Base-by-base conservation (phyloP, 2,888 invertebrate genomes). In the Rapana venosa region DNA sequence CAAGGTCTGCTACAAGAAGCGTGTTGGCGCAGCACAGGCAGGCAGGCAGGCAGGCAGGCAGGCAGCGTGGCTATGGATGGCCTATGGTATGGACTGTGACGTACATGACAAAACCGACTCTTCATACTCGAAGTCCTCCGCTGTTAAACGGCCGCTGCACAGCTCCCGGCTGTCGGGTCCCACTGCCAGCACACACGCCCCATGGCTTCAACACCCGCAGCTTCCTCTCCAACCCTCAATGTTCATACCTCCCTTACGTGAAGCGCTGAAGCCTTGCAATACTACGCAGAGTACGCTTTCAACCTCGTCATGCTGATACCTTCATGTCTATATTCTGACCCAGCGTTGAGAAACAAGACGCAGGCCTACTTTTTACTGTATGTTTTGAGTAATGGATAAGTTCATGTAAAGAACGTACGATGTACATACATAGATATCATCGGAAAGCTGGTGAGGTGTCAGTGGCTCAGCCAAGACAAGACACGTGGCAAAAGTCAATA, bases 71-170 rank as follows among this genome's bases (percentile, higher is more conserved):
- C 47, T 47, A 47, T 47, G 47, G 47, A 47, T 47, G 47, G 47
- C 47, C 47, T 47, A 47, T 5, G 47, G 47, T 47, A 47, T 47
- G 47, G 20, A 61, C 56, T 30, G 32, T 58, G 32, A 87, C 87
- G 74, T 87, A 87, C 87, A 87, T 87, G 70, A 36, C 61, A 87
- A 70, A 47, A 70, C 17, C 32, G 87, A 6, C 87, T 17, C 86
- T n/a, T 66, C 22, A 61, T 22, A 56, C 8, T 17, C 22, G 66
- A 35, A 32, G 74, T 87, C 87, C 5, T 26, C 74, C 61, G 36
- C 6, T 5, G 4, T 11, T 11, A 87, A n/a, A 47, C 35, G 35
- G 26, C 87, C 61, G 87, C 66, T 87, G 61, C 87, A 87, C 74
- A 74, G 5, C 61, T 87, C 87, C 26, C 47, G 20, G 26, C 87